These are phyloP conservation scores for Psittacara wagleri DNA, from an alignment of 2,113 vertebrate genomes.

Conservation along the genomic window DNA sequence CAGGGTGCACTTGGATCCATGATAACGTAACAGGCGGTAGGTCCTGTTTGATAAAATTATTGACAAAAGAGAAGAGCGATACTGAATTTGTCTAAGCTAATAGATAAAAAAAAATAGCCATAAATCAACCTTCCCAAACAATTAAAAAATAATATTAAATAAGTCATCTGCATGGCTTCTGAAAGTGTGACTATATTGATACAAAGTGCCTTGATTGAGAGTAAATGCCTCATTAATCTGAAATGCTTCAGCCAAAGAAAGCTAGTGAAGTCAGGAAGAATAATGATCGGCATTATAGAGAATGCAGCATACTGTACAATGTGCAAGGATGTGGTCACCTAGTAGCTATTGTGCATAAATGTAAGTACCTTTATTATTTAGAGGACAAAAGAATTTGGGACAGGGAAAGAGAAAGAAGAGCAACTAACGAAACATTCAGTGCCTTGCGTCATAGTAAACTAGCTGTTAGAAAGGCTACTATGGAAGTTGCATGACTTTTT, in stretches of 20 bases:
- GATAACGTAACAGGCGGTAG: not conserved
- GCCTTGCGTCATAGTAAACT: not conserved
- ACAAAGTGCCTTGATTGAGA: constrained; percentile 69
- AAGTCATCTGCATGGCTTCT: constrained; percentile 44
- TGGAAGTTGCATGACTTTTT: not conserved
- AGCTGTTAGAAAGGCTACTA: not conserved
- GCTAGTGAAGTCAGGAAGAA: constrained; percentile 67
- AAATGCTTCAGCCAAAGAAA: constrained; percentile 44
- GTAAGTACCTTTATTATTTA: not conserved
- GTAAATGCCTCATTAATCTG: constrained; percentile 72
- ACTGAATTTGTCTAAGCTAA: not conserved
- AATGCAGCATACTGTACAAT: not conserved
- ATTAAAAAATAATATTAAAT: constrained; percentile 15
- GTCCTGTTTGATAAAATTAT: not conserved
- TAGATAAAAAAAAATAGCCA: not conserved
- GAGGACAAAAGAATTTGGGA: not conserved
- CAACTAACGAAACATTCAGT: not conserved
- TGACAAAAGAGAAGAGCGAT: not conserved
- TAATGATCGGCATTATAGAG: constrained; percentile 67
- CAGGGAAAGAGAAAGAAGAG: not conserved
- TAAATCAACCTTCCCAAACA: not conserved
- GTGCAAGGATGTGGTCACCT: not conserved
- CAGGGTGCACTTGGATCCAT: not conserved
- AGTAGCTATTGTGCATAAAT: not conserved
- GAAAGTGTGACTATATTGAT: constrained; percentile 58